phyloP scores from a whole-genome alignment of 2,113 vertebrate species.

The Ifrita kowaldi region DNA sequence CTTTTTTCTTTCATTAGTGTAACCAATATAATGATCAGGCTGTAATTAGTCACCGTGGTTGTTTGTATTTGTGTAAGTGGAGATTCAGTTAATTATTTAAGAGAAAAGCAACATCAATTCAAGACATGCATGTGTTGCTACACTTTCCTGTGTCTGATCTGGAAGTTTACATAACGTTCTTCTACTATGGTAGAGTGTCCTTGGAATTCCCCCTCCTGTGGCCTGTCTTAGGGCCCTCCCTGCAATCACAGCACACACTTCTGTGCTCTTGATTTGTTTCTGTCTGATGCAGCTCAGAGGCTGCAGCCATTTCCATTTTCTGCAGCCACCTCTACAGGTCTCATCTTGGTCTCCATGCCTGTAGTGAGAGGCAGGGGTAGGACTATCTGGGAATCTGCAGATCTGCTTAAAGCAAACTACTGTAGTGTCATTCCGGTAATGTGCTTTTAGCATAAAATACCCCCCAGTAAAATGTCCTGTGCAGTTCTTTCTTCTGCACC shows the following conservation, averaged over 20 bases:
- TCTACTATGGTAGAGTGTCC: neutral
- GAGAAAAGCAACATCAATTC: neutral
- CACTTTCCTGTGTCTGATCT: neutral
- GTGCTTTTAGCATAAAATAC: neutral
- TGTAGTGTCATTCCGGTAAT: neutral
- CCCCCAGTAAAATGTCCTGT: neutral
- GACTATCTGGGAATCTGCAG: neutral
- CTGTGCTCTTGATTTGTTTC: neutral
- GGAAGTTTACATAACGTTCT: neutral
- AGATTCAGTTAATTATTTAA: neutral
- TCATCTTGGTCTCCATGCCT: neutral
- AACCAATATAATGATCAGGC: neutral
- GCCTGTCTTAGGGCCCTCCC: neutral
- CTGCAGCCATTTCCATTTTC: neutral
- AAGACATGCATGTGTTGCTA: neutral
- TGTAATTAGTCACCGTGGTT: neutral
- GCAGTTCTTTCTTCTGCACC: neutral
- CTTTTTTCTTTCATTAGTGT: neutral
- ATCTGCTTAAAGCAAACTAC: neutral
- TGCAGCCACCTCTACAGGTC: neutral
- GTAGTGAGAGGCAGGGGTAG: neutral
- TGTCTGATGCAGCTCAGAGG: neutral
- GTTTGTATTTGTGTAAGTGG: neutral
- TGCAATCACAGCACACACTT: neutral
- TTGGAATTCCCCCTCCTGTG: neutral